Base-by-base conservation (phyloP, 2,888 invertebrate genomes). In the Rhabditophanes sp. region DNA sequence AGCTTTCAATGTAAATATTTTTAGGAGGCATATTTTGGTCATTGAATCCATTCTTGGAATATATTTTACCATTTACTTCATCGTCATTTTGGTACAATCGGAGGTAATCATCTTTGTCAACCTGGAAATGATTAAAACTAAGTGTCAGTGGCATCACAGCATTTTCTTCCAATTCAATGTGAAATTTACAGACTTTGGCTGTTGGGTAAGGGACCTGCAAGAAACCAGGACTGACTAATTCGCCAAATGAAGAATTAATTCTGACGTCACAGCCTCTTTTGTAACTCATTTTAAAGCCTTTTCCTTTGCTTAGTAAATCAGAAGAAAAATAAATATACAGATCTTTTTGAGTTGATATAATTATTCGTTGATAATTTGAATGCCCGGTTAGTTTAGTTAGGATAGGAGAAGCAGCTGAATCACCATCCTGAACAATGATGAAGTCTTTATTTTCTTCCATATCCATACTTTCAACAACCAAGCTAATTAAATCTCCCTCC, bases 241-340 rank as follows among this genome's bases (percentile, higher is more conserved):
- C 44, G 2, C 67, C 68, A 30, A 48, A 48, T 5, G 47, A 37
- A 12, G 56, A 54, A 5, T 42, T 46, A 15, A 67, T 35, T 2
- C 43, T 40, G 19, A 65, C 51, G 67, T 76, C 78, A 67, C 93
- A 93, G 4, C 90, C 79, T 68, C 78, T 77, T 24, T 76, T 76
- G 53, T 80, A 83, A 53, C 80, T 76, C 64, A 90, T 77, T 50
- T 80, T 80, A 66, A 88, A 88, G 32, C 90, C 93, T 58, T 80
- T 78, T 50, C 77, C 78, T 1, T 47, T 35, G 17, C 43, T 46
- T 5, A 84, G 83, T 41, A 85, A 73, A 56, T 80, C 81, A 12
- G 84, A 82, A 65, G 82, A 80, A 69, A 88, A 81, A 67, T 88
- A 90, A 56, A 88, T 70, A 65, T 87, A 90, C 15, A 87, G 69